Evolutionary conservation across 1,140 invertebrate species (phyloP), one percentile per base, ranked within the genome.

Genomic region (Mamestra configurata): DNA sequence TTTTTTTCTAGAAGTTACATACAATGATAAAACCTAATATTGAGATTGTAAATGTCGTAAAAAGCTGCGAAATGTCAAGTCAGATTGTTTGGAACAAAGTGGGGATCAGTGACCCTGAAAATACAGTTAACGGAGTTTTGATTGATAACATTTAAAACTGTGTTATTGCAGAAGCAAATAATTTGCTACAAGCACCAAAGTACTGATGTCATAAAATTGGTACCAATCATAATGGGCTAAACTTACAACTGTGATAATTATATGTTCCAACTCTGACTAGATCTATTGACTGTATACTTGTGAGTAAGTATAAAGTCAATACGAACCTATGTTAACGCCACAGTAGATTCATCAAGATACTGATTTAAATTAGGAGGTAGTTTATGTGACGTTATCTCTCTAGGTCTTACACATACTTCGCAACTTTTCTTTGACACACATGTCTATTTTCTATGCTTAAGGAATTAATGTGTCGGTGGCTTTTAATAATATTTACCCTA

Each of bases 381-480:
- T 92, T 93, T 76, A 85, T 84, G 89, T 92, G 89, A 93, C 89
- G 86, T 86, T 31, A 24, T 82, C 68, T 76, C 61, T 84, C 82
- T 79, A 85, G 83, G 86, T 79, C 79, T 86, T 87, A 82, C 78
- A 82, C 79, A 87, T 83, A 87, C 81, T 93, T 93, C 93, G 93
- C 93, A 94, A 94, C 93, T 94, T 93, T 94, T 92, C 90, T 86
- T 87, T 82, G 91, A 93, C 91, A 88, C 84, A 88, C 80, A 82
- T 90, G 87, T 92, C 89, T 94, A 94, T 93, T 94, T 93, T 92
- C 93, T 95, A 95, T 91, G 85, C 93, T 95, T 95, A 95, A 94
- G 91, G 90, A 93, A 93, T 94, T 92, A 94, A 92, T 93, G 93
- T 93, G 93, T 95, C 93, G 93, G 93, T 95, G 93, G 93, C 93